These are phyloP conservation scores for Oppia nitens DNA, from an alignment of 1,140 invertebrate species.

Conservation along the genomic window DNA sequence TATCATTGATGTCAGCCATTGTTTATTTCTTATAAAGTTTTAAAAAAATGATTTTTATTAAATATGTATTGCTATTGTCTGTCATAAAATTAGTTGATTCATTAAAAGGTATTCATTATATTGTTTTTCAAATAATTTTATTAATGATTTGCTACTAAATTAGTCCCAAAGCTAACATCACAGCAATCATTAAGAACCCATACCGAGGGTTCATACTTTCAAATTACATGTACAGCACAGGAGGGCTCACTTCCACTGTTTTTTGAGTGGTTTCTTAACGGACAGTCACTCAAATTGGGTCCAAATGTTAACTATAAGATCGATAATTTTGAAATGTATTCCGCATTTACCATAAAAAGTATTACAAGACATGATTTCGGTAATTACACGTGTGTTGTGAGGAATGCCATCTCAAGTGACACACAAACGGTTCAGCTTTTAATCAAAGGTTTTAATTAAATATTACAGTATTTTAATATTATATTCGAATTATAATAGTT, in stretches of 20 bases:
- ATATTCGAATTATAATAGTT: no score
- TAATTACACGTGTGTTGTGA: constrained; percentile 7
- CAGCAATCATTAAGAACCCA: constrained; percentile 2
- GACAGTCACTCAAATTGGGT: background rate
- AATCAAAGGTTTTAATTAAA: constrained; percentile 6
- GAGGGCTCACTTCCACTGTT: background rate
- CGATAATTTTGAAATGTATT: background rate
- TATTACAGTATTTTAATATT: no score
- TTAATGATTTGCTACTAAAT: no score
- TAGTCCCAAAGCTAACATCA: constrained; percentile 4
- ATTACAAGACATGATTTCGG: background rate
- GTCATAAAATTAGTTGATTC: background rate
- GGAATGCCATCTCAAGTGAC: background rate
- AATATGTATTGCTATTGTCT: background rate
- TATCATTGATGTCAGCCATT: background rate
- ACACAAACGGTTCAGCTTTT: background rate
- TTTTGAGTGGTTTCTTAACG: constrained; percentile 13
- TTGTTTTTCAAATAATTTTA: background rate
- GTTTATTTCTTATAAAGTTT: background rate
- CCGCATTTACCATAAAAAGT: background rate
- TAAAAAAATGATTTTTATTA: background rate
- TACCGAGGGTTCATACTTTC: constrained; percentile 7
- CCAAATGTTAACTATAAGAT: background rate
- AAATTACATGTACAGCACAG: constrained; percentile 1
- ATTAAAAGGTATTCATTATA: background rate